Percentiles rank a stretch among this genome's conserved stretches.
phyloP scores from a whole-genome alignment of 2,888 invertebrate species.

The Dolichomitus sp. region DNA sequence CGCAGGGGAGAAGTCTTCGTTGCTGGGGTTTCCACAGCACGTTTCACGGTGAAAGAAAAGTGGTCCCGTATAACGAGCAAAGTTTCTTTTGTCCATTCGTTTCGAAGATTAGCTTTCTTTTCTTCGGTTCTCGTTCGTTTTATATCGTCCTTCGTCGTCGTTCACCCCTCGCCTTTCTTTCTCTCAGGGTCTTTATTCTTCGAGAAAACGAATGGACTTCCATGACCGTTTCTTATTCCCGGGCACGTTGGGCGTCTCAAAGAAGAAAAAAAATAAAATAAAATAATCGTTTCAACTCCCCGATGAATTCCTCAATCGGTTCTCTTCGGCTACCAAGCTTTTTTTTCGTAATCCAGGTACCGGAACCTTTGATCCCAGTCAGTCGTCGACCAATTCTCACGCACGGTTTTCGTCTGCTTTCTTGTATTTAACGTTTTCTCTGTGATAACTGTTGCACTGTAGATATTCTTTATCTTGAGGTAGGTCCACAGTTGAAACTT shows the following conservation, averaged over 20 bases:
- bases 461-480: background rate
- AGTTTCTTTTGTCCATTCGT: conserved; percentile 69
- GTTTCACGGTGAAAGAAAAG: conserved; percentile 59
- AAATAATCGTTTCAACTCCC: conserved; percentile 35
- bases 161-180: conserved; percentile 31
- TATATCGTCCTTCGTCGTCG: conserved; percentile 18
- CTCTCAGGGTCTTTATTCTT: conserved; percentile 46
- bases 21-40: conserved; percentile 48
- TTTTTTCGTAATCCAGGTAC: background rate
- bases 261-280: conserved; percentile 36
- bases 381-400: background rate
- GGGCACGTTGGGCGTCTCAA: conserved; percentile 40
- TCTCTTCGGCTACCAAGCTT: conserved; percentile 5
- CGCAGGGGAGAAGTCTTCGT: conserved; percentile 42
- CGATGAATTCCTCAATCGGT: conserved; percentile 45
- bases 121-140: conserved; percentile 44
- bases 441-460: background rate
- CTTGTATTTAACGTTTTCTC: background rate
- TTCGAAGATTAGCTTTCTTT: conserved; percentile 69
- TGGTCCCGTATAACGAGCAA: conserved; percentile 66
- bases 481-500: too few relatives aligned
- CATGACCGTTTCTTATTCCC: conserved; percentile 45
- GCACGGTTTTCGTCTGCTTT: background rate
- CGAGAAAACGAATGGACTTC: conserved; percentile 53
- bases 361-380: conserved; percentile 41